These are phyloP conservation scores for Synchiropus splendidus DNA, from an alignment of 2,113 vertebrate species.

Conservation along the genomic window DNA sequence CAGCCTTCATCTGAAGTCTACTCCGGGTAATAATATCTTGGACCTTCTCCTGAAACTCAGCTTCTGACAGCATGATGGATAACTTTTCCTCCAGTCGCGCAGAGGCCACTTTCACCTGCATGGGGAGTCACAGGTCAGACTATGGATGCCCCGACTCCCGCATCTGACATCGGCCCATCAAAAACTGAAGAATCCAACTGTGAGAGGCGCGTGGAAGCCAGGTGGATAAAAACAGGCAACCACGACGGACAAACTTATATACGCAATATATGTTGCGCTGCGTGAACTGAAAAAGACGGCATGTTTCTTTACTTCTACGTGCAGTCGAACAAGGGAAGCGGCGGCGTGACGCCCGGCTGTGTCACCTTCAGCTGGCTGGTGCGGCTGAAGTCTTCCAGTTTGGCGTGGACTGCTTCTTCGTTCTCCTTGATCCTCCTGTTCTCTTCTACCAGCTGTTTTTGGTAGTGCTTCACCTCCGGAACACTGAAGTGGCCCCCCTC, in stretches of 20 bases:
- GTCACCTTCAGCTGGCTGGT: not conserved
- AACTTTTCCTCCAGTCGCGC: slow-evolving; percentile 27
- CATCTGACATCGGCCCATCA: not conserved
- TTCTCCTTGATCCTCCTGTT: slow-evolving; percentile 9
- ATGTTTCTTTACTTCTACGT: too few relatives aligned
- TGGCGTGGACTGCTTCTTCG: slow-evolving; percentile 16
- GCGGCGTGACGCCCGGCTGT: not conserved
- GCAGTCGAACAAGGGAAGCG: not conserved
- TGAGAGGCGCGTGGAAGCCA: too few relatives aligned
- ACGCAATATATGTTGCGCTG: too few relatives aligned
- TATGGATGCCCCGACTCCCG: not conserved
- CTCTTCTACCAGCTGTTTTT: slow-evolving; percentile 22
- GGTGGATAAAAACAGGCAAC: too few relatives aligned
- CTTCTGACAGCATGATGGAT: slow-evolving; percentile 16
- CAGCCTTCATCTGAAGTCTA: slow-evolving; percentile 21
- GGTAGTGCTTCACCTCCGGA: slow-evolving; percentile 30
- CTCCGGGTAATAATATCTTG: slow-evolving; percentile 17
- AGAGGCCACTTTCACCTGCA: slow-evolving; percentile 30
- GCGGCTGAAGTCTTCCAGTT: slow-evolving; percentile 16
- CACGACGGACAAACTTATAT: too few relatives aligned
- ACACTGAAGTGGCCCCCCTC: slow-evolving; percentile 42
- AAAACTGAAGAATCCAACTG: not conserved
- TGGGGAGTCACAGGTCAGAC: not conserved
- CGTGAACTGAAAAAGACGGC: too few relatives aligned
- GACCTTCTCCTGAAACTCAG: slow-evolving; percentile 17